phyloP scores from a whole-genome alignment of 2,888 invertebrate genomes.

The Lasius fuliginosus region DNA sequence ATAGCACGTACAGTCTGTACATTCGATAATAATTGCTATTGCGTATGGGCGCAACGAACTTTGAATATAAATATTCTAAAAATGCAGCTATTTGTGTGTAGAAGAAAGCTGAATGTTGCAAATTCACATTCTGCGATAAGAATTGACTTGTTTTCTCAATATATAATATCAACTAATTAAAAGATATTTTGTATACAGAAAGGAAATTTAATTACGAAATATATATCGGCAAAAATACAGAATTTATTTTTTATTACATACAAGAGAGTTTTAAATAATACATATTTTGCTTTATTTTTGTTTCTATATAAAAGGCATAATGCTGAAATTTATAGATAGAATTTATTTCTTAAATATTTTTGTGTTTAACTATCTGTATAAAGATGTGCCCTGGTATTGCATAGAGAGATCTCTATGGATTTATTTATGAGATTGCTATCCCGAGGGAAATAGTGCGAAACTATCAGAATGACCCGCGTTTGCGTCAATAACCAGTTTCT shows the following conservation, averaged over 20 bases:
- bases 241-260: not conserved
- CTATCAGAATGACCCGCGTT: slow-evolving; percentile 30
- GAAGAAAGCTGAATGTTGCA: not conserved
- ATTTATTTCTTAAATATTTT: not conserved
- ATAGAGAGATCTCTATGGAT: not conserved
- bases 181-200: not conserved
- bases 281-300: not conserved
- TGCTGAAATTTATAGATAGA: not conserved
- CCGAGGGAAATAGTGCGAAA: slow-evolving; percentile 25
- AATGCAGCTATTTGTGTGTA: not conserved
- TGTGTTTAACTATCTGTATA: not conserved
- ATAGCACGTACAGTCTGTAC: not conserved
- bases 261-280: not conserved
- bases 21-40: slow-evolving; percentile 16
- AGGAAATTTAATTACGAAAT: not conserved
- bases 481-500: slow-evolving; percentile 48
- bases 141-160: not conserved
- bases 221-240: not conserved
- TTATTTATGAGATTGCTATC: not conserved
- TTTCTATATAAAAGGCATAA: not conserved
- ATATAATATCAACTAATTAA: not conserved
- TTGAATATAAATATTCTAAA: slow-evolving; percentile 14
- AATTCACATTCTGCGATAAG: not conserved
- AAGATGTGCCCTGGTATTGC: not conserved
- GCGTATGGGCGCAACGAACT: not conserved